Evolutionary conservation across 1,140 invertebrate species (phyloP).

Genomic region (Alviniconcha marisindica): DNA sequence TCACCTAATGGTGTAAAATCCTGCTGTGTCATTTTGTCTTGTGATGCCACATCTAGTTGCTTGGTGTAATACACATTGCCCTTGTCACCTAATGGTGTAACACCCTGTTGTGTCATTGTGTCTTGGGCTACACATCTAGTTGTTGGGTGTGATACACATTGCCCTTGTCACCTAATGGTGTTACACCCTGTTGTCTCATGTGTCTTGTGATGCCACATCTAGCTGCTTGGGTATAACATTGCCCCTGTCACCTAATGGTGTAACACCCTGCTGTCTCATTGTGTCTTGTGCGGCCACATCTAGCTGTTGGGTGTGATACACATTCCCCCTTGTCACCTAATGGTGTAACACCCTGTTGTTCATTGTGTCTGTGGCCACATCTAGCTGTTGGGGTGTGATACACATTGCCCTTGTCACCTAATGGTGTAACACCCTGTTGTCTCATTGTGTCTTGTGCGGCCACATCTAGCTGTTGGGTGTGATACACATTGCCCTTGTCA

Average conservation of each 20-base stretch:
- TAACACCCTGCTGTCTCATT: slow-evolving; percentile 28
- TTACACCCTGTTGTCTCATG: neutral
- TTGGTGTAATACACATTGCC: slow-evolving; percentile 37
- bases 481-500: slow-evolving; percentile 39
- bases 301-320: slow-evolving; percentile 34
- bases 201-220: slow-evolving; percentile 37
- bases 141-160: neutral
- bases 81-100: slow-evolving; percentile 20
- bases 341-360: slow-evolving; percentile 11
- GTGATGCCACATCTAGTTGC: slow-evolving; percentile 31
- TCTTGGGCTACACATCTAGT: slow-evolving; percentile 28
- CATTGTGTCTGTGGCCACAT: slow-evolving; percentile 34
- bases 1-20: slow-evolving; percentile 36
- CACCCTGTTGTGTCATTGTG: neutral
- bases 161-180: neutral
- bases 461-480: slow-evolving; percentile 41
- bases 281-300: slow-evolving; percentile 33
- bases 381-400: slow-evolving; percentile 37
- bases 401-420: slow-evolving; percentile 43
- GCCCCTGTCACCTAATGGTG: slow-evolving; percentile 29
- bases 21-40: slow-evolving; percentile 9
- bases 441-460: slow-evolving; percentile 28
- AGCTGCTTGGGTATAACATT: slow-evolving; percentile 33
- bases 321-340: slow-evolving; percentile 41
- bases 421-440: neutral